These are phyloP conservation scores for Plecotus auritus DNA, from an alignment of 2,113 vertebrate genomes.

Conservation along the genomic window DNA sequence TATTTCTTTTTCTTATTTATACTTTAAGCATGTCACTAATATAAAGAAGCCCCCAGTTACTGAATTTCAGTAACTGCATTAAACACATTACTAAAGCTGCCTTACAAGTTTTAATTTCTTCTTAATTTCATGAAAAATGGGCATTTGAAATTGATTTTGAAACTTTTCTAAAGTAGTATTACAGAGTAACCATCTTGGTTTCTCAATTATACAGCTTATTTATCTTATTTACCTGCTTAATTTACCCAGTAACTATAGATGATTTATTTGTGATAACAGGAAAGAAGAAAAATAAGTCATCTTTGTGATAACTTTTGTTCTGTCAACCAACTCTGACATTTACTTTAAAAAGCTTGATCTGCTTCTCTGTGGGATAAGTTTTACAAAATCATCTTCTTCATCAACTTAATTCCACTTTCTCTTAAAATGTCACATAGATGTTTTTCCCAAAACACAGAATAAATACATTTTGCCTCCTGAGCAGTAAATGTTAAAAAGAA, in stretches of 20 bases:
- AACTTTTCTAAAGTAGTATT: not conserved
- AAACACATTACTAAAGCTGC: not conserved
- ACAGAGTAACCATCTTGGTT: not conserved
- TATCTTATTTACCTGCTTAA: not conserved
- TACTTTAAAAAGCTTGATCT: not conserved
- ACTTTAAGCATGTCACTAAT: not conserved
- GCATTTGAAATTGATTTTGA: not conserved
- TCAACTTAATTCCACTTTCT: not conserved
- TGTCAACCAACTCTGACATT: not conserved
- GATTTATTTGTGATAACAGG: not conserved
- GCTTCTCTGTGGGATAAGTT: not conserved
- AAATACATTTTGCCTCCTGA: not conserved
- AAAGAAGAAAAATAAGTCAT: conserved; percentile 2
- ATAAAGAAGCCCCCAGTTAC: not conserved
- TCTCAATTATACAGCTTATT: not conserved
- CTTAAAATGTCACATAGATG: not conserved
- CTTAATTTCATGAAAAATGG: not conserved
- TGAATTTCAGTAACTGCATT: not conserved
- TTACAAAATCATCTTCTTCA: not conserved
- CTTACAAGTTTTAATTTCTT: not conserved
- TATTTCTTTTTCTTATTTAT: not conserved
- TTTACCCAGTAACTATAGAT: not conserved
- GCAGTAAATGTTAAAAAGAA: not conserved
- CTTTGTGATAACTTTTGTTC: not conserved
- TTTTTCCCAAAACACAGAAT: not conserved